phyloP scores from a whole-genome alignment of 2,113 vertebrate species.

The Cynoglossus semilaevis region DNA sequence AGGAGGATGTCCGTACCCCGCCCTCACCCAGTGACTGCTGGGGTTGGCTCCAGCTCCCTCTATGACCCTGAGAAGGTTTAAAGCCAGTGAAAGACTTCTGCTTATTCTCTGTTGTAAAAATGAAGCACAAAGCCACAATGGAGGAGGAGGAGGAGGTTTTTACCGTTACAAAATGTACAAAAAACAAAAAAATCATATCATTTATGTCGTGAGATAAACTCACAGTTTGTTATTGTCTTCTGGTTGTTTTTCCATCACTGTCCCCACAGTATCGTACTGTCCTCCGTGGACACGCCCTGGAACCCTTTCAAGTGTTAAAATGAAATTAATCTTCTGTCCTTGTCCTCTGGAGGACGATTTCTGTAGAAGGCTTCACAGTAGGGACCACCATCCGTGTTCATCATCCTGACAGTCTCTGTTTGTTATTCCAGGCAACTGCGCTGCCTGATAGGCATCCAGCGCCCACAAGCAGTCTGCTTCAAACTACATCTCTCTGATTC shows the following conservation, averaged over 20 bases:
- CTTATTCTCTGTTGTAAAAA: too few relatives aligned
- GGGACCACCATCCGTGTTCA: constrained; percentile 60
- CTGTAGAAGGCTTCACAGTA: constrained; percentile 44
- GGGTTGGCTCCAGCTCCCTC: too few relatives aligned
- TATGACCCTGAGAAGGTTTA: too few relatives aligned
- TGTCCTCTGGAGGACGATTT: constrained; percentile 25
- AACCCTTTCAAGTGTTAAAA: constrained; percentile 33
- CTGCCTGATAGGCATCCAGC: constrained; percentile 54
- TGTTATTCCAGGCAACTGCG: constrained; percentile 65
- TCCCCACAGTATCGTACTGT: constrained; percentile 31
- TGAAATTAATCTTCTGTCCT: constrained; percentile 33
- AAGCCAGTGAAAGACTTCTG: too few relatives aligned
- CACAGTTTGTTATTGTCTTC: constrained; percentile 28
- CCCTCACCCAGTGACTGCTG: too few relatives aligned
- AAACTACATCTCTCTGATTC: constrained; percentile 55
- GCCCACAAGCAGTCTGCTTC: constrained; percentile 50
- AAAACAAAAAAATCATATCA: too few relatives aligned
- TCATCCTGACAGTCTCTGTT: constrained; percentile 59
- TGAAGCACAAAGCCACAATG: too few relatives aligned
- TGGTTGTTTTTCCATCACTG: constrained; percentile 3
- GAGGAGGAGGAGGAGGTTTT: too few relatives aligned
- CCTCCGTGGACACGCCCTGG: constrained; percentile 21
- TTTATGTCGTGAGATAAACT: not conserved
- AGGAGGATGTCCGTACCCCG: too few relatives aligned
- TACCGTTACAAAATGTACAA: too few relatives aligned